Evolutionary conservation across 2,797 vertebrate species (phyloP).

Genomic region (Anableps anableps): DNA sequence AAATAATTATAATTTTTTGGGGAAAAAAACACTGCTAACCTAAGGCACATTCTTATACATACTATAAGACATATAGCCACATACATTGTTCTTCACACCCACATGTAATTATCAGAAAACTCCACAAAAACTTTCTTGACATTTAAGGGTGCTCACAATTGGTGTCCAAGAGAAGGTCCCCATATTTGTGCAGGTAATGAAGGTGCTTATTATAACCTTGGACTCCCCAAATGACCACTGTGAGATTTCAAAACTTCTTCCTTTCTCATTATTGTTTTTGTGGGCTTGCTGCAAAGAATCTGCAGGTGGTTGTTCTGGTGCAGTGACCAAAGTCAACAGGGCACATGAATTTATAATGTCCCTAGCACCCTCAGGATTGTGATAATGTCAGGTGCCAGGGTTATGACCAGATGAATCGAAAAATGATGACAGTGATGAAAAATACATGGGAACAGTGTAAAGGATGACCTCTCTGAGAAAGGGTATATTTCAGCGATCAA

Average conservation of each 20-base stretch:
- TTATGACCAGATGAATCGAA: conserved; percentile 66
- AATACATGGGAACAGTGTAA: conserved; percentile 70
- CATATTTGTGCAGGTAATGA: conserved; percentile 41
- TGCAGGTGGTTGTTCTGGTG: conserved; percentile 56
- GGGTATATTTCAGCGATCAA: background rate
- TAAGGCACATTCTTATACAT: background rate
- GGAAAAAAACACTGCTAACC: background rate
- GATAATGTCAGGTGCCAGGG: conserved; percentile 72
- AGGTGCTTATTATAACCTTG: conserved; percentile 49
- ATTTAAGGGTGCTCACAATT: conserved; percentile 38
- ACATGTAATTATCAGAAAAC: conserved; percentile 41
- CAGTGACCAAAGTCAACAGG: conserved; percentile 65
- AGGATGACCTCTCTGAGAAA: conserved; percentile 55
- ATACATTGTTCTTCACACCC: conserved; percentile 10
- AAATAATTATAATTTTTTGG: background rate
- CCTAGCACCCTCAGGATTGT: conserved; percentile 45
- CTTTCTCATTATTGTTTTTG: conserved; percentile 42
- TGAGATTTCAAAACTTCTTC: conserved; percentile 31
- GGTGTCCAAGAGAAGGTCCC: conserved; percentile 10
- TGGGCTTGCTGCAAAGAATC: conserved; percentile 25
- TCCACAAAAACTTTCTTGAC: conserved; percentile 36
- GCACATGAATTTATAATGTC: conserved; percentile 74
- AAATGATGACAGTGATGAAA: conserved; percentile 64
- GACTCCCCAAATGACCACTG: conserved; percentile 22
- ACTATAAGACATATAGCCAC: background rate